These are phyloP conservation scores for Fukomys damarensis DNA, from an alignment of 2,113 vertebrate species.

Conservation along the genomic window DNA sequence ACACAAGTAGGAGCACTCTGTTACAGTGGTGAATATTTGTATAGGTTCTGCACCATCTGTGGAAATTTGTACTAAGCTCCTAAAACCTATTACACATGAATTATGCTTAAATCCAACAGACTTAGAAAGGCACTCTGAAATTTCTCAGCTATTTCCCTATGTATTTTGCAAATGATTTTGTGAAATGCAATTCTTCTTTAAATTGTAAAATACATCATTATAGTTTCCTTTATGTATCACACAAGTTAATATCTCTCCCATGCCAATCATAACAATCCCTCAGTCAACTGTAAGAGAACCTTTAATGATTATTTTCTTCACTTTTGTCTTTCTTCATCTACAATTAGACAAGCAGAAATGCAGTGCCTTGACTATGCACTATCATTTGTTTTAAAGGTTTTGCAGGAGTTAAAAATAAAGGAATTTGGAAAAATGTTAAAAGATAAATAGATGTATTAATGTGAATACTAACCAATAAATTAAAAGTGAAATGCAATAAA, in stretches of 20 bases:
- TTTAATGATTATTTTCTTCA: slow-evolving; percentile 76
- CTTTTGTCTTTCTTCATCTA: slow-evolving; percentile 63
- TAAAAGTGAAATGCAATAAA: slow-evolving; percentile 47
- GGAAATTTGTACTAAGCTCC: neutral
- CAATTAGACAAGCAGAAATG: slow-evolving; percentile 42
- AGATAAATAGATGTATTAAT: slow-evolving; percentile 33
- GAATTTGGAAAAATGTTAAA: slow-evolving; percentile 54
- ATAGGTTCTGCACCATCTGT: neutral
- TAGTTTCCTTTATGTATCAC: slow-evolving; percentile 69
- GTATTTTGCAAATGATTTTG: slow-evolving; percentile 51
- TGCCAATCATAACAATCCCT: slow-evolving; percentile 64
- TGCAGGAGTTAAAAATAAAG: slow-evolving; percentile 60
- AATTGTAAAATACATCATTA: slow-evolving; percentile 70
- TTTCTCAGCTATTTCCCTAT: slow-evolving; percentile 18
- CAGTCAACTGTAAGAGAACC: slow-evolving; percentile 68
- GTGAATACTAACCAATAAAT: slow-evolving; percentile 56
- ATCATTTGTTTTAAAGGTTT: slow-evolving; percentile 60
- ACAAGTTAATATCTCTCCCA: slow-evolving; percentile 70
- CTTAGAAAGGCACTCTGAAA: slow-evolving; percentile 28
- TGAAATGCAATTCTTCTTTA: slow-evolving; percentile 68
- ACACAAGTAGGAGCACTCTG: neutral
- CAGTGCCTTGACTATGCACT: slow-evolving; percentile 7
- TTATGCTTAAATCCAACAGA: slow-evolving; percentile 30
- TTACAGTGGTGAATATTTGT: neutral
- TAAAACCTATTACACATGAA: neutral